Evolutionary conservation across 1,140 invertebrate species (phyloP), one percentile per base, ranked within the genome.

Genomic region (Macrocentrus cingulum): DNA sequence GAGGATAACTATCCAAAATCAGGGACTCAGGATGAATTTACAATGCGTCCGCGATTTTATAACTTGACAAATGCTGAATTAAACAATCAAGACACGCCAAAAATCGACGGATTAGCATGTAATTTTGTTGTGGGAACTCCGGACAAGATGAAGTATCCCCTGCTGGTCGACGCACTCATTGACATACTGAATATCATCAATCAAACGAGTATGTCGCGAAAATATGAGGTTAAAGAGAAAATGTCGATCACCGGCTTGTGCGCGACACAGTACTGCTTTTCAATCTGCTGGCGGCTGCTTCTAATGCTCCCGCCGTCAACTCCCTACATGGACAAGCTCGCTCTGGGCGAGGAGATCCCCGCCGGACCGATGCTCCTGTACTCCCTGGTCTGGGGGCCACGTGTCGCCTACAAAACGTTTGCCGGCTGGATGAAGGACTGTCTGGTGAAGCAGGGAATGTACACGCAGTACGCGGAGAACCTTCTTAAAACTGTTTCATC

Each of bases 61-160:
- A 87, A 89, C 55, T 78, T 95, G 2, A 90, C 90, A 2, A 87
- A 85, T 61, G 74, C 84, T 22, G 90, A 92, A 65, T 84, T 88
- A 49, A 91, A 88, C 74, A 91, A 89, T 74, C 80, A 86, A 65
- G 90, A 92, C 66, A 85, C 87, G 18, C 91, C 91, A 2, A 96
- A 95, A 77, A 79, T 98, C 32, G 95, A 98, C 81, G 95, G 95
- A 18, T 78, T 98, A 72, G 94, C 95, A 1, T 93, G 92, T 72
- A 97, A 94, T 80, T 97, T 97, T 69, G 89, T 97, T 32, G 77
- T 97, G 18, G 92, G 92, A 25, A 93, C 91, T 1, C 87, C 91
- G 0, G 94, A 97, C 70, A 91, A 91, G 77, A 79, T 97, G 32
- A 90, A 94, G 66, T 98, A 98, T 81, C 88, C 90, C 1, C 74